Evolutionary conservation across 2,113 vertebrate genomes (phyloP).

Genomic region (Amazona guildingii): DNA sequence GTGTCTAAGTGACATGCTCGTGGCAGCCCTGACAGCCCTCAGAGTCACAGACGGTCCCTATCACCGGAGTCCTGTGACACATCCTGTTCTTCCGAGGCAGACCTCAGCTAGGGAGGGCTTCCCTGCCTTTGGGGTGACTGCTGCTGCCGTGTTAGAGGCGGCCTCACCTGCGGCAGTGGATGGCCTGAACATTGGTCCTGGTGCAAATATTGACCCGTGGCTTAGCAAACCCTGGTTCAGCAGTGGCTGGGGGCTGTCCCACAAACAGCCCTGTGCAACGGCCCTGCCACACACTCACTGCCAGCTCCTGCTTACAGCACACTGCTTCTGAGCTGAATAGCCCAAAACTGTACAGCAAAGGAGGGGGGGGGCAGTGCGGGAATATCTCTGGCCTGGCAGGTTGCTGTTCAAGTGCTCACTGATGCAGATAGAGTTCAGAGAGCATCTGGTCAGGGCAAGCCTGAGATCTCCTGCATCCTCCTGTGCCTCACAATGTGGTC

Average conservation of each 20-base stretch:
- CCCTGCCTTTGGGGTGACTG: background rate
- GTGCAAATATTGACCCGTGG: background rate
- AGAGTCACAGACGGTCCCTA: background rate
- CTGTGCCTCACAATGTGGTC: rapidly evolving
- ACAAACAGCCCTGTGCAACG: background rate
- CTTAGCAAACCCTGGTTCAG: background rate
- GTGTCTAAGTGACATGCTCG: background rate
- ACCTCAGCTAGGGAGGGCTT: background rate
- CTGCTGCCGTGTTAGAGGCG: background rate
- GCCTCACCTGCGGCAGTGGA: background rate
- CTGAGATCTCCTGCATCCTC: background rate
- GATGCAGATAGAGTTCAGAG: background rate
- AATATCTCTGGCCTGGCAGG: background rate
- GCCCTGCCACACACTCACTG: background rate
- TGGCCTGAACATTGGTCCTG: background rate
- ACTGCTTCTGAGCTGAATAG: background rate
- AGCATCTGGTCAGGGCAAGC: background rate
- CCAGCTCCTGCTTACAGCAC: rapidly evolving
- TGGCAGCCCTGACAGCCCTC: background rate
- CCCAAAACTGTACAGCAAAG: background rate
- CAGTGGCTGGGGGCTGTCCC: background rate
- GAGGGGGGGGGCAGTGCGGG: background rate
- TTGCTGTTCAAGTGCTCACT: background rate
- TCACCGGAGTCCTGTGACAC: background rate
- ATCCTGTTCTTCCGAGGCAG: background rate